Conservation (phyloP, 1,140 invertebrate genomes). For the Neomicropteryx cornuta region DNA sequence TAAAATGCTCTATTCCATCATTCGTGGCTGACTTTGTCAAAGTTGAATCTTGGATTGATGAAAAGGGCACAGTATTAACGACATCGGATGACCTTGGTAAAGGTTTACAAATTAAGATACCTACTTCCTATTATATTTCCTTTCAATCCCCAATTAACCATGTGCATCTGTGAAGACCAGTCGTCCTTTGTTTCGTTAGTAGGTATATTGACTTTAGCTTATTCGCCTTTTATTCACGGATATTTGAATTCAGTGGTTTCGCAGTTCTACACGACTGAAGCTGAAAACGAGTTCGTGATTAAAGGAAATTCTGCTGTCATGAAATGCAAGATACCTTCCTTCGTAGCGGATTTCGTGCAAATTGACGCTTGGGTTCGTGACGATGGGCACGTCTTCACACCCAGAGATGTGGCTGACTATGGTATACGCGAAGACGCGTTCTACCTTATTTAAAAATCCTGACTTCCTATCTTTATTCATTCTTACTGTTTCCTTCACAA, state of each 20-base stretch:
- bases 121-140: background rate
- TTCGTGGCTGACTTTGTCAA: conserved; percentile 73
- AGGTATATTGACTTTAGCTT: too few species aligned
- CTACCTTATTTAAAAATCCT: conserved; percentile 8
- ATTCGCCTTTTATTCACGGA: too few species aligned
- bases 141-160: too few species aligned
- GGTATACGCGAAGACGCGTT: too few species aligned
- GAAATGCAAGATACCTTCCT: conserved; percentile 89
- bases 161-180: too few species aligned
- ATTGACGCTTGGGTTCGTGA: conserved; percentile 79
- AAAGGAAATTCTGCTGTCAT: conserved; percentile 83
- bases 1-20: conserved; percentile 70
- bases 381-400: conserved; percentile 56
- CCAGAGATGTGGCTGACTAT: conserved; percentile 44
- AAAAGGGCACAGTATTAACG: conserved; percentile 45
- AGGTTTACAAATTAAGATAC: conserved; percentile 10
- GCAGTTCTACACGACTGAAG: conserved; percentile 79
- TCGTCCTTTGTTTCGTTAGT: too few species aligned
- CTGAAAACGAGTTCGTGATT: conserved; percentile 90
- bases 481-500: conserved; percentile 5
- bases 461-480: conserved; percentile 6
- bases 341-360: conserved; percentile 84
- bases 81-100: conserved; percentile 51
- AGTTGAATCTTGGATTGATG: conserved; percentile 65
- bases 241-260: conserved; percentile 78